These are phyloP conservation scores for Leptopilina drosophilae DNA, from an alignment of 2,888 invertebrate genomes.

Conservation along the genomic window DNA sequence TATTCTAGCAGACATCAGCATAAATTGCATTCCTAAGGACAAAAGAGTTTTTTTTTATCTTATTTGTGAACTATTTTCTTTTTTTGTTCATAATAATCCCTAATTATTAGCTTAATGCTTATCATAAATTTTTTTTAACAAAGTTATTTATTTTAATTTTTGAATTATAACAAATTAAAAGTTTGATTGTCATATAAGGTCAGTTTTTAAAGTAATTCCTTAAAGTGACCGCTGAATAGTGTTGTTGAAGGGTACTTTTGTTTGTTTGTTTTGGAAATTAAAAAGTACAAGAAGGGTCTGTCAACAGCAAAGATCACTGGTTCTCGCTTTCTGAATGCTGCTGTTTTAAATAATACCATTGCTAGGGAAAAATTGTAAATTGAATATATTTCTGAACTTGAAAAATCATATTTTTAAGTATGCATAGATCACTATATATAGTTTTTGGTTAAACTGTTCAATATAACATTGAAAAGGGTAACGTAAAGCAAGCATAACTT, in stretches of 20 bases:
- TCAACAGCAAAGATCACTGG: slow-evolving; percentile 10
- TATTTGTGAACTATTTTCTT: not conserved
- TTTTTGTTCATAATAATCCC: no score
- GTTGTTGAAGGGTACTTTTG: not conserved
- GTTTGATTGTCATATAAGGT: not conserved
- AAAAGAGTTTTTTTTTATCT: not conserved
- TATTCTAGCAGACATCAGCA: not conserved
- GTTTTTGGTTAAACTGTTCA: no score
- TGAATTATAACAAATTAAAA: not conserved
- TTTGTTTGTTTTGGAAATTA: not conserved
- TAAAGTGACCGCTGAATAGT: not conserved
- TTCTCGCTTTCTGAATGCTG: not conserved
- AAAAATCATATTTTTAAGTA: no score
- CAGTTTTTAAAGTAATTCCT: not conserved
- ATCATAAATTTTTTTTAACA: no score
- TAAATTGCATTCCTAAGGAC: not conserved
- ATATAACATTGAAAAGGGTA: no score
- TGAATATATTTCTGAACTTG: no score
- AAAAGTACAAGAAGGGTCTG: slow-evolving; percentile 21
- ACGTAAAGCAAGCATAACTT: no score
- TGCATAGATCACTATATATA: no score
- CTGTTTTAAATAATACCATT: not conserved
- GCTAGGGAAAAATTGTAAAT: not conserved
- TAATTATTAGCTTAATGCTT: no score
- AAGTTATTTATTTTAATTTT: no score